Evolutionary conservation across 2,113 vertebrate genomes (phyloP), one percentile per base, ranked within the genome.

Genomic region (Campylomormyrus tamandua): DNA sequence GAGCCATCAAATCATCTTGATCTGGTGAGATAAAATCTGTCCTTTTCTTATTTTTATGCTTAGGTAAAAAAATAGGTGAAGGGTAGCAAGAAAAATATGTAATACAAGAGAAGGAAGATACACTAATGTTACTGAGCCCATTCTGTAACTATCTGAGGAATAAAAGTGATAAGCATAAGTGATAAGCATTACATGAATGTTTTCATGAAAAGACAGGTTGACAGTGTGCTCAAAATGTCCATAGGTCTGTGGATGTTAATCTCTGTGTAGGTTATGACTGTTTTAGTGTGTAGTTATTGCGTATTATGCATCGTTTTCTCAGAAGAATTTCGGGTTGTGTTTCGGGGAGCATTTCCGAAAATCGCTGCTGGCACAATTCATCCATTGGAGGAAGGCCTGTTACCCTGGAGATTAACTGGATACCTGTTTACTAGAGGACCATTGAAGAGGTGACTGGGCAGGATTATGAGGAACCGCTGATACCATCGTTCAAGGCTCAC

Each of bases 1-100:
- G 8, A 8, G 17, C 24, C 70, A 56, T 83, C 50, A 27, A 83
- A 49, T 42, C 88, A 56, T 50, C 74, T 53, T 42, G 17, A 56
- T 39, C 17, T 10, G 11, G 88, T 92, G 17, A 91, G 83, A 84
- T 48, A 48, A 46, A 48, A 48, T 84, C 42, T 74, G 31, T 83
- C 39, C 1, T 84, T 24, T 84, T 48, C 45, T 5, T 84, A 24
- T 45, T 45, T 84, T 84, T 39, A 42, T 19, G 42, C 24, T 48
- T 48, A 13, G 7, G 45, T 48, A 46, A n/a, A 83, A 83, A 84
- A 46, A 46, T 19, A 42, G 17, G 35, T 42, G 15, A 80, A 39
- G 35, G 74, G 3, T 15, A 80, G 9, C 35, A 19, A 42, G 31
- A 80, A n/a, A 42, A 80, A 80, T 39, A 19, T 35, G 35, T 77